Evolutionary conservation across 2,888 invertebrate genomes (phyloP), one percentile per base, ranked within the genome.

Genomic region (Trachelus troglodyta): DNA sequence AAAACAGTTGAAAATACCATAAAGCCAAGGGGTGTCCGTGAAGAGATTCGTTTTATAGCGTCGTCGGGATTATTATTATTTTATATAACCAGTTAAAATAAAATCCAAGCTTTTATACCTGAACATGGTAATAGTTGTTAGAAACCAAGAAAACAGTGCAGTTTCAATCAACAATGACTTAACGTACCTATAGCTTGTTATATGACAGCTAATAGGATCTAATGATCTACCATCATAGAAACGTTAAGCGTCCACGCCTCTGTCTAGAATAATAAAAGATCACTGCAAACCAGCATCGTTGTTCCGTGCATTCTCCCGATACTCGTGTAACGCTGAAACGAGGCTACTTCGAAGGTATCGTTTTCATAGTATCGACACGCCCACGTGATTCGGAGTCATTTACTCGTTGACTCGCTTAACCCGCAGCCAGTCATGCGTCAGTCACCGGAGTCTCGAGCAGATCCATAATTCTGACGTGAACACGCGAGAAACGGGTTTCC

Each of bases 371-470:
- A 89, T 88, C 85, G 89, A 89, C 90, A 90, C 89, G 89, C 90
- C 90, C 88, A 85, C 89, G 88, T 90, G 89, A 89, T 90, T 89
- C 88, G 87, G 87, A 89, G 88, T 89, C 88, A 86, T 90, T 90
- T 90, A 84, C 90, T 87, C 86, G 88, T 86, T 87, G 87, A 88
- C 87, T 87, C 87, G 86, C 83, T 85, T 86, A 84, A 86, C 86
- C 86, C 83, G 85, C 78, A 83, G 81, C 86, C 81, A 81, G 81
- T 80, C 82, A 82, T 79, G 81, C 83, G 85, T 85, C 85, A 85
- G 82, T 86, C 83, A 84, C 79, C 12, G 30, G 75, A 56, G 78
- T 78, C 56, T 34, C 75, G 35, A 76, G 83, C 83, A 81, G 87
- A 86, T 87, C 84, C 85, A 82, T 85, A 87, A 87, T 87, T 87